Base-by-base conservation (phyloP, 2,797 vertebrate genomes). In the Sciurus carolinensis region DNA sequence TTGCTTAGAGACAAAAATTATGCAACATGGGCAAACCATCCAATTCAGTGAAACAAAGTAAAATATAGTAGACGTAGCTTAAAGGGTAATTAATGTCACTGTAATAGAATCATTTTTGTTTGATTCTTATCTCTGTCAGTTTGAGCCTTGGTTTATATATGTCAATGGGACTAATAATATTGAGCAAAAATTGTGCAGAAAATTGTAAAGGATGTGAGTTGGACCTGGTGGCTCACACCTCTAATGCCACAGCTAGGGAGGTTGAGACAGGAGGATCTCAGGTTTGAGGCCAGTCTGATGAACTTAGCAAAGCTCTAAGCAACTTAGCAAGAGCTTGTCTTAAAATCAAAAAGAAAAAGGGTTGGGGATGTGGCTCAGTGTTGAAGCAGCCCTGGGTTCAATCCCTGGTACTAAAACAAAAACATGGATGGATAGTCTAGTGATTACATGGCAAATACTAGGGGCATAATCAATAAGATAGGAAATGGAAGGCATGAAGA, bases 21-120 rank as follows among this genome's bases (percentile, higher is more conserved):
- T 17, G 10, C 30, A 67, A 28, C 0, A 4, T 28, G 39, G 69
- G 1, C 5, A 47, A 81, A 86, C 36, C 3, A 57, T 33, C 76
- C 22, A 7, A 71, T 39, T 91, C 54, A 84, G 30, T 72, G 66
- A 91, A 94, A 86, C n/a, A 79, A 79, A 62, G 5, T 81, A 54
- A 54, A 92, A 36, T 33, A 28, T 1, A 82, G 10, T 80, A 77
- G 24, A 62, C 47, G 3, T 20, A 76, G 4, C 28, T 24, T 42
- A 47, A 90, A 72, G 67, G n/a, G 1, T 52, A 69, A 24, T 52
- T 59, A 44, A 24, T 10, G 30, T 85, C 52, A 69, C 17, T 54
- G 26, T 57, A 30, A 1, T 28, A 42, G 67, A 71, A 76, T 84
- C 39, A 33, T 87, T 79, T 85, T 81, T 26, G 36, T 30, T 75